Conservation (phyloP, 2,888 invertebrate species). For the Cephus runcator region DNA sequence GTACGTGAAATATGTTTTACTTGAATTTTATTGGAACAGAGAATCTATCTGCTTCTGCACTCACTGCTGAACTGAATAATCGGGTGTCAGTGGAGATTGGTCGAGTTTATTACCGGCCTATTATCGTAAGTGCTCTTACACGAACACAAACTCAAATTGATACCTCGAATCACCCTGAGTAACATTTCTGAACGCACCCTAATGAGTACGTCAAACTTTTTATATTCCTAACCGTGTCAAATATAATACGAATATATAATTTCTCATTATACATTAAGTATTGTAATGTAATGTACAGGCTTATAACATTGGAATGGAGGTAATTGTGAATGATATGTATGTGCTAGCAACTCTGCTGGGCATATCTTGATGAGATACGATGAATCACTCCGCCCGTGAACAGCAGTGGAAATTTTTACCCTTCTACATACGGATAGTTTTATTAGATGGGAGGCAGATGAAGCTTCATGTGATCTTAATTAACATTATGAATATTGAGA, state of each 20-base stretch:
- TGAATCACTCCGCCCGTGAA: background rate
- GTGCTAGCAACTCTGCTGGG: background rate
- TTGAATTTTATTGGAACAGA: background rate
- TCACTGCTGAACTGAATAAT: background rate
- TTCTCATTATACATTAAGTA: background rate
- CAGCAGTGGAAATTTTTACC: background rate
- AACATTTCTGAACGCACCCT: no score
- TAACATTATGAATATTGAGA: background rate
- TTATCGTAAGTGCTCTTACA: background rate
- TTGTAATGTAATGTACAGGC: background rate
- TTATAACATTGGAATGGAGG: background rate
- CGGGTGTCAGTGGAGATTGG: background rate
- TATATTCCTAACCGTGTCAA: no score
- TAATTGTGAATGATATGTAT: background rate
- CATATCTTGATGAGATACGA: background rate
- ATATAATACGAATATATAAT: no score
- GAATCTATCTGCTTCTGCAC: background rate
- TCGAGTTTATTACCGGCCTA: background rate
- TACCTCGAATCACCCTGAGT: background rate
- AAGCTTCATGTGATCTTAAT: background rate
- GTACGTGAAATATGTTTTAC: background rate
- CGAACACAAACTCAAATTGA: background rate
- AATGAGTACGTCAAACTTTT: no score
- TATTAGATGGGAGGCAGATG: background rate
- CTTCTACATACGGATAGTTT: background rate